Percentiles rank a stretch among this genome's conserved stretches.
Evolutionary conservation across 2,888 invertebrate genomes (phyloP).

Genomic region (Unio pictorum): DNA sequence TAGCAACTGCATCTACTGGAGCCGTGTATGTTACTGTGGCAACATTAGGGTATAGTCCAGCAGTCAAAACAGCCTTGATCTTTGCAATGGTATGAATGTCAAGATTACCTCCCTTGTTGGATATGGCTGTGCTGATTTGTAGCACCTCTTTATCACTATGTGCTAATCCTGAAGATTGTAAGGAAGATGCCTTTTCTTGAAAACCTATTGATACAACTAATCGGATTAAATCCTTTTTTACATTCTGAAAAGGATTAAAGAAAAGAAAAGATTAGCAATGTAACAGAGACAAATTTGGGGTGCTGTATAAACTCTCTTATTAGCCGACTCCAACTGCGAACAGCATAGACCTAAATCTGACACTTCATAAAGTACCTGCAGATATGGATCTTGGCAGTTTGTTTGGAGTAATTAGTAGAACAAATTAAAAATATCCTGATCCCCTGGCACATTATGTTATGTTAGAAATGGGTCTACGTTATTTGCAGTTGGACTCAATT

Average conservation of each 20-base stretch:
- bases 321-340: too few species aligned
- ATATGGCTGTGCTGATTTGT: slow-evolving; percentile 40
- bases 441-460: too few species aligned
- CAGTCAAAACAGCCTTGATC: slow-evolving; percentile 82
- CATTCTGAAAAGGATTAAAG: slow-evolving; percentile 53
- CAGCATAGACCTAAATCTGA: too few species aligned
- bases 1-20: slow-evolving; percentile 53
- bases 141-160: slow-evolving; percentile 36
- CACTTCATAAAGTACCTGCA: too few species aligned
- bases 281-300: too few species aligned
- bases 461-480: too few species aligned
- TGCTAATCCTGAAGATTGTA: slow-evolving; percentile 2
- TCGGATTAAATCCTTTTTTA: slow-evolving; percentile 60
- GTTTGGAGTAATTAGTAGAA: too few species aligned
- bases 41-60: slow-evolving; percentile 92
- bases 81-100: slow-evolving; percentile 49
- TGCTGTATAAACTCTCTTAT: too few species aligned
- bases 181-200: slow-evolving; percentile 9
- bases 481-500: too few species aligned
- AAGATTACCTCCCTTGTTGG: slow-evolving; percentile 31
- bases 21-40: slow-evolving; percentile 51
- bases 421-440: too few species aligned
- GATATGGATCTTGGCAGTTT: too few species aligned
- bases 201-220: slow-evolving; percentile 62
- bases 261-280: background rate